A percentile compares a stretch with the other conserved stretches of the same genome.
These are phyloP conservation scores for Chrysolina americana DNA, from an alignment of 2,888 invertebrate species.

Conservation along the genomic window DNA sequence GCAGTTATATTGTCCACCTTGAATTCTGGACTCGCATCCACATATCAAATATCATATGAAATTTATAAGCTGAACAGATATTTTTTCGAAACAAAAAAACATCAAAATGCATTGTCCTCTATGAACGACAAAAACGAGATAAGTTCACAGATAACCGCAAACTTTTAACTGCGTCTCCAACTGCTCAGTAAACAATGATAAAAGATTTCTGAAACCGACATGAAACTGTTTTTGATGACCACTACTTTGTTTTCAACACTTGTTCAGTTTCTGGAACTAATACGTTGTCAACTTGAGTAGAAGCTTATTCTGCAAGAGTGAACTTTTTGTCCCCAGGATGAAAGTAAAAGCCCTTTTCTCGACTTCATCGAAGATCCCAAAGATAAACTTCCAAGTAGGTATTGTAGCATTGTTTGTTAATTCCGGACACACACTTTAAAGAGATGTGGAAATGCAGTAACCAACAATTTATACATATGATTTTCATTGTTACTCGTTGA, in stretches of 20 bases:
- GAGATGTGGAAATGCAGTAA: no score
- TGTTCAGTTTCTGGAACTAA: conserved; percentile 5
- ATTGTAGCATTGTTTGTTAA: background rate
- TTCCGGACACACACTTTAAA: background rate
- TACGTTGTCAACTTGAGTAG: background rate
- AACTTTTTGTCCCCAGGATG: conserved; percentile 18
- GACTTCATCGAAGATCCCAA: background rate
- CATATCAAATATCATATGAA: no score
- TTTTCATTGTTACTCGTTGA: no score
- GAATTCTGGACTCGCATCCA: no score
- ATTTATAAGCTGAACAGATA: no score
- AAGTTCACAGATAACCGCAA: background rate
- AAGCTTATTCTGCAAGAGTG: conserved; percentile 17
- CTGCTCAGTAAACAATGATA: background rate
- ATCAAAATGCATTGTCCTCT: no score
- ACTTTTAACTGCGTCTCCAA: background rate
- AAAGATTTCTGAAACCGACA: background rate
- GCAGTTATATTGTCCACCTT: no score
- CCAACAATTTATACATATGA: no score
- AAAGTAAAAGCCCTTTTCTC: conserved; percentile 11
- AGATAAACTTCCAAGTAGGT: background rate
- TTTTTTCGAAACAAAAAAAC: no score
- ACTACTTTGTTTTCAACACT: conserved; percentile 18
- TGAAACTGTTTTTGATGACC: conserved; percentile 17
- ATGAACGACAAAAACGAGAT: background rate